Conservation (phyloP, 1,140 invertebrate genomes). For the Halyomorpha halys region DNA sequence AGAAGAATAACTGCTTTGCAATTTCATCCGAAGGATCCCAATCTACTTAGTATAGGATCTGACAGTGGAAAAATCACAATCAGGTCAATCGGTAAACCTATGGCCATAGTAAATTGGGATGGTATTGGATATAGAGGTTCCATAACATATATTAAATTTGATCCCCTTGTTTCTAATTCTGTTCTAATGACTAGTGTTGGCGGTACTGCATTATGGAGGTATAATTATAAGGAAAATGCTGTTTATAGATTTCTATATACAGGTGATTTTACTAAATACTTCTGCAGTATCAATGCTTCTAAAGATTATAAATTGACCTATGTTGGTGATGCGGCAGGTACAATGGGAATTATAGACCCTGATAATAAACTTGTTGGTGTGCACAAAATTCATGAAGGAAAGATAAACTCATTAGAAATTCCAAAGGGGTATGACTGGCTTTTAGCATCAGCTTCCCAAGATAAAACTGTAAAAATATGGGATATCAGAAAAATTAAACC, state of each 20-base stretch:
- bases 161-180: constrained; percentile 7
- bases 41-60: constrained; percentile 14
- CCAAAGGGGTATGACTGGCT: constrained; percentile 7
- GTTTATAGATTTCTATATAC: background rate
- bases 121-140: constrained; percentile 7
- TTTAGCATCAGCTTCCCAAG: constrained; percentile 26
- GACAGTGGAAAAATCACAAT: constrained; percentile 19
- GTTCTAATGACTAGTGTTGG: constrained; percentile 20
- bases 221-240: background rate
- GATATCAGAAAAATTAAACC: constrained; percentile 23
- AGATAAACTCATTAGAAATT: constrained; percentile 23
- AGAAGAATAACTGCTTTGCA: constrained; percentile 20
- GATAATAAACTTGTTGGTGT: constrained; percentile 18
- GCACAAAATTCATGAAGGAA: constrained; percentile 21
- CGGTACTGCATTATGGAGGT: constrained; percentile 19
- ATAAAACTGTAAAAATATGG: constrained; percentile 28
- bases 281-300: constrained; percentile 17
- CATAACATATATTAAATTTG: constrained; percentile 17
- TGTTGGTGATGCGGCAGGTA: constrained; percentile 17
- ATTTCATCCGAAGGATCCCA: constrained; percentile 14
- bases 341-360: constrained; percentile 11
- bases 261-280: background rate
- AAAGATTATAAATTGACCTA: constrained; percentile 12
- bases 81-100: background rate
- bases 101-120: background rate